phyloP scores from a whole-genome alignment of 2,888 invertebrate species.

The Drosophila parthenogenetica region DNA sequence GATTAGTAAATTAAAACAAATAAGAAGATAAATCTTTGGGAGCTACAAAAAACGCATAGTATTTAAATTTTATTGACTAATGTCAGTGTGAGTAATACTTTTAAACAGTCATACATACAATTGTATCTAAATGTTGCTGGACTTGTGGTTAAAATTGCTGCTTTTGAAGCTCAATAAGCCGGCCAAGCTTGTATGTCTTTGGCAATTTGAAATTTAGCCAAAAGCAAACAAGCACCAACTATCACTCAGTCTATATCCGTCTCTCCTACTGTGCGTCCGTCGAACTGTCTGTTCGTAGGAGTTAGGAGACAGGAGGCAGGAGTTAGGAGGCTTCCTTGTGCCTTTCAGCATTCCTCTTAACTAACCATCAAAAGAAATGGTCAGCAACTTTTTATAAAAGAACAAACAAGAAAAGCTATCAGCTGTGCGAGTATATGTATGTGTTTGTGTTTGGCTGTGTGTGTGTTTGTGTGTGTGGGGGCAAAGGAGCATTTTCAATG shows the following conservation, averaged over 20 bases:
- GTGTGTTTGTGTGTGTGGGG: conserved; percentile 30
- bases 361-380: conserved; percentile 74
- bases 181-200: conserved; percentile 26
- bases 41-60: too few species aligned
- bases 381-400: conserved; percentile 62
- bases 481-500: conserved; percentile 67
- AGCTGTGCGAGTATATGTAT: conserved; percentile 36
- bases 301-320: conserved; percentile 1
- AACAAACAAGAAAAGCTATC: conserved; percentile 67
- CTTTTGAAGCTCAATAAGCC: conserved; percentile 15
- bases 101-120: conserved; percentile 1
- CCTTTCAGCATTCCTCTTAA: conserved; percentile 57
- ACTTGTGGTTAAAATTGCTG: conserved; percentile 1
- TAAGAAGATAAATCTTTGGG: too few species aligned
- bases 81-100: too few species aligned
- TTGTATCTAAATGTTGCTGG: background rate
- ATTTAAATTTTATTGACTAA: too few species aligned
- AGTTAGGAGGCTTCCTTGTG: conserved; percentile 25
- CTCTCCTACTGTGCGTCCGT: background rate
- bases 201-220: conserved; percentile 44
- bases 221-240: conserved; percentile 28
- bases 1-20: too few species aligned
- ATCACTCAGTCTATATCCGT: background rate
- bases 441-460: conserved; percentile 16
- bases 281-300: conserved; percentile 8